A percentile compares a stretch with the other conserved stretches of the same genome.
Conservation (phyloP, 1,140 invertebrate species). For the Agraylea sexmaculata region DNA sequence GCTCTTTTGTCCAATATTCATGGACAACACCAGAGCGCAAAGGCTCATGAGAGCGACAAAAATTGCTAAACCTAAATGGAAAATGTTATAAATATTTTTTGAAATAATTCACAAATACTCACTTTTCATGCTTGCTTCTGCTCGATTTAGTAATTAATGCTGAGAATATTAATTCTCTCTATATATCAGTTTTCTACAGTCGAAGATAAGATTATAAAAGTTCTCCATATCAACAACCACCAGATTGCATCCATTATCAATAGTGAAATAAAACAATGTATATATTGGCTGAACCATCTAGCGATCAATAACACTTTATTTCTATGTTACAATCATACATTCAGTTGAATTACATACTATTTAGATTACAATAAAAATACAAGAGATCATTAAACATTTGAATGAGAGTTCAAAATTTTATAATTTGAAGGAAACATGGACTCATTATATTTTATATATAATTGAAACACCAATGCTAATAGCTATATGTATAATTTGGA, state of each 20-base stretch:
- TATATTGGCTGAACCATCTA: constrained; percentile 19
- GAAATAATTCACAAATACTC: too few species aligned
- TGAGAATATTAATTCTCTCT: not conserved
- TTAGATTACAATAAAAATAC: too few species aligned
- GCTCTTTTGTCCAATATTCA: not conserved
- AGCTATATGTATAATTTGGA: too few species aligned
- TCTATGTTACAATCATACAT: constrained; percentile 16
- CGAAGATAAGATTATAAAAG: not conserved
- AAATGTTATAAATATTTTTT: too few species aligned
- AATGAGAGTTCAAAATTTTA: too few species aligned
- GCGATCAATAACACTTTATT: constrained; percentile 20
- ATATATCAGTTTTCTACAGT: not conserved
- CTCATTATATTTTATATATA: too few species aligned
- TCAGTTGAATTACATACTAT: too few species aligned
- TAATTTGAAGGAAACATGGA: too few species aligned
- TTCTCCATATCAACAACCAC: not conserved
- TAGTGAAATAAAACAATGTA: constrained; percentile 4
- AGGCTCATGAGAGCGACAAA: not conserved
- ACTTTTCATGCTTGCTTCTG: too few species aligned
- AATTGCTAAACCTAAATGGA: not conserved
- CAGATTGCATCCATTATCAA: not conserved
- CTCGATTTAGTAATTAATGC: not conserved
- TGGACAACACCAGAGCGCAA: not conserved
- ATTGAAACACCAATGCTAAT: too few species aligned
- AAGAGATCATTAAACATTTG: too few species aligned